Evolutionary conservation across 2,113 vertebrate species (phyloP), one percentile per base, ranked within the genome.

Genomic region (Podarcis raffonei): DNA sequence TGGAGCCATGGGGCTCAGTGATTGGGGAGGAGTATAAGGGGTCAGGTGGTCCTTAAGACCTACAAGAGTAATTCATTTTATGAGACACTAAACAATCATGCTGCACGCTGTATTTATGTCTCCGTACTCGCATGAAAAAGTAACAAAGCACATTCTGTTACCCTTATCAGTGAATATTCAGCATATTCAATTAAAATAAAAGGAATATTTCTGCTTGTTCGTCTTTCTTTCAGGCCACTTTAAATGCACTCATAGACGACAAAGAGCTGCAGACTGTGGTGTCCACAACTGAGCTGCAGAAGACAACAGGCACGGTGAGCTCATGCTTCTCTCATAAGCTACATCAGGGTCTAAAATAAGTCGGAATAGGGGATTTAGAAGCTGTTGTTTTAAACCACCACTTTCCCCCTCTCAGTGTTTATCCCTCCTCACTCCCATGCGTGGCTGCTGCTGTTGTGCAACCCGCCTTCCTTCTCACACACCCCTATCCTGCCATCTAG

Each of bases 201-300:
- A 2, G 3, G 5, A 85, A 75, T 87, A 39, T 13, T 20, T 62
- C 88, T 27, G 85, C 74, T n/a, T 89, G 79, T 59, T 48, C 13
- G 65, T 37, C 23, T 23, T 22, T 66, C 53, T 89, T 95, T 89
- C 89, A 99, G 98, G 98, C 98, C 84, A 97, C 96, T 25, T 97
- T 99, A 16, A 92, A 90, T 66, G 98, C 97, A 53, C 86, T 97
- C 86, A 92, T 98, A 90, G 95, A 97, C 84, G 95, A 98, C 32
- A 91, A 97, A 90, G 97, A 98, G 91, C 94, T 98, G 8, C 84
- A 95, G 57, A 97, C 98, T 1, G 95, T 98, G 96, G 98, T 99
- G 78, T 98, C 98, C 12, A 98, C 98, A 86, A 97, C 96, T 39
- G 98, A 98, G 88, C 96, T 99, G 87, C 98, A 98, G 96, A 98